phyloP scores from a whole-genome alignment of 2,888 invertebrate species.

The Leptopilina syphax region DNA sequence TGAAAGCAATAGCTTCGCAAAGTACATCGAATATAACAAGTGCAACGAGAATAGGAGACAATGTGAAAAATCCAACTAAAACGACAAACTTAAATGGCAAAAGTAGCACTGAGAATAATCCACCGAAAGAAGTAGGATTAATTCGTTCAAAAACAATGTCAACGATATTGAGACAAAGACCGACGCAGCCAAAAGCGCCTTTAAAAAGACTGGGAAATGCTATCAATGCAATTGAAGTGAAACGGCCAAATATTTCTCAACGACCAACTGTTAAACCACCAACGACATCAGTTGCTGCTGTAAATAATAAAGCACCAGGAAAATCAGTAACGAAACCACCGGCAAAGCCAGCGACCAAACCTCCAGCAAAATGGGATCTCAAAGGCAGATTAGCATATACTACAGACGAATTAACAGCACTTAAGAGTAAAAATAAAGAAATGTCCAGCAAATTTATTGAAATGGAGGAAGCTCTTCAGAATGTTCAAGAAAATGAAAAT shows the following conservation, averaged over 20 bases:
- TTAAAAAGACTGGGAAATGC: slow-evolving; percentile 65
- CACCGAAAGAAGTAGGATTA: slow-evolving; percentile 53
- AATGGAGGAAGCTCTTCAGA: slow-evolving; percentile 59
- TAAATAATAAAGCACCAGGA: slow-evolving; percentile 56
- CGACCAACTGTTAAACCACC: slow-evolving; percentile 63
- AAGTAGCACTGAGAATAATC: slow-evolving; percentile 64
- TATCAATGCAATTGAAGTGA: slow-evolving; percentile 57
- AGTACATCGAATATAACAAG: slow-evolving; percentile 30
- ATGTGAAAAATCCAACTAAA: slow-evolving; percentile 59
- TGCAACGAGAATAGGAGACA: slow-evolving; percentile 10
- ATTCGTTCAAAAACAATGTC: slow-evolving; percentile 63
- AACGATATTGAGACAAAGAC: slow-evolving; percentile 55
- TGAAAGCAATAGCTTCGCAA: slow-evolving; percentile 42
- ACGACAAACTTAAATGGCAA: slow-evolving; percentile 54
- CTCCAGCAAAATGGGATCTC: slow-evolving; percentile 71
- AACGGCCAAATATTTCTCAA: slow-evolving; percentile 58
- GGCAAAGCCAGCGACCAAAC: slow-evolving; percentile 55
- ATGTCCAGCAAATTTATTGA: slow-evolving; percentile 70
- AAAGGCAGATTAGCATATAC: slow-evolving; percentile 69
- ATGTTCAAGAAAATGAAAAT: slow-evolving; percentile 58
- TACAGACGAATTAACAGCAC: slow-evolving; percentile 79
- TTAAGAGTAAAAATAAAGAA: slow-evolving; percentile 84
- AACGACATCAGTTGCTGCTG: slow-evolving; percentile 66
- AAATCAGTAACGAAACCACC: slow-evolving; percentile 21
- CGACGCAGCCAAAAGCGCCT: slow-evolving; percentile 50